These are phyloP conservation scores for Lasiommata megera DNA, from an alignment of 2,888 invertebrate genomes.

Conservation along the genomic window DNA sequence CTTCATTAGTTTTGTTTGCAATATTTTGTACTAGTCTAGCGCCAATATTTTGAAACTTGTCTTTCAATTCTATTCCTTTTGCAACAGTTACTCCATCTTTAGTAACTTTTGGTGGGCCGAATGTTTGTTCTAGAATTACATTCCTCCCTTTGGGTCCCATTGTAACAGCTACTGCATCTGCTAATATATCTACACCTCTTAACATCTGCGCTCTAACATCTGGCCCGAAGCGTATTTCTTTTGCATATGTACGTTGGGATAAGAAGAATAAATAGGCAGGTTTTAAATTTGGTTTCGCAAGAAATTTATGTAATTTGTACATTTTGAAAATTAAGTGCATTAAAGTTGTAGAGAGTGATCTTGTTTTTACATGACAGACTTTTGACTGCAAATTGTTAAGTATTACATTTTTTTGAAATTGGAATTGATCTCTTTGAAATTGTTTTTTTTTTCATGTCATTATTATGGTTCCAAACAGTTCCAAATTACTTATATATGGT, in stretches of 20 bases:
- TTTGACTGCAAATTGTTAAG: too few relatives aligned
- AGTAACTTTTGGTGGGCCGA: slow-evolving; percentile 99
- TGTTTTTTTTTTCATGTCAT: too few relatives aligned
- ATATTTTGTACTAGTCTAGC: slow-evolving; percentile 99
- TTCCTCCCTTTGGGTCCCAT: slow-evolving; percentile 99
- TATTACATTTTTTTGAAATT: neutral
- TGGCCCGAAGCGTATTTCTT: slow-evolving; percentile 98
- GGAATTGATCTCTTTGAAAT: neutral
- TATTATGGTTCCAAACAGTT: too few relatives aligned
- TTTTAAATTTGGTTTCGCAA: slow-evolving; percentile 15
- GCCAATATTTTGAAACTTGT: slow-evolving; percentile 99
- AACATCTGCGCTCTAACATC: slow-evolving; percentile 98
- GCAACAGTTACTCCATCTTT: slow-evolving; percentile 99
- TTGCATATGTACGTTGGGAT: slow-evolving; percentile 83
- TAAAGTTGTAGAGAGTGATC: neutral
- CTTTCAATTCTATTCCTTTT: slow-evolving; percentile 97
- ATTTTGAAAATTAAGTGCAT: slow-evolving; percentile 36
- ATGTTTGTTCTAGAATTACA: slow-evolving; percentile 98
- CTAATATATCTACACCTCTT: slow-evolving; percentile 97
- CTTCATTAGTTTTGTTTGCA: slow-evolving; percentile 99
- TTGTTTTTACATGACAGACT: neutral
- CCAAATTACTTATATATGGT: too few relatives aligned
- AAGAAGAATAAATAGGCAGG: slow-evolving; percentile 14
- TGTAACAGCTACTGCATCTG: slow-evolving; percentile 99
- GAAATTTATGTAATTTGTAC: slow-evolving; percentile 42